Evolutionary conservation across 64 coral and sea anemone genomes (phyloP).

Genomic region (Orbicella faveolata): DNA sequence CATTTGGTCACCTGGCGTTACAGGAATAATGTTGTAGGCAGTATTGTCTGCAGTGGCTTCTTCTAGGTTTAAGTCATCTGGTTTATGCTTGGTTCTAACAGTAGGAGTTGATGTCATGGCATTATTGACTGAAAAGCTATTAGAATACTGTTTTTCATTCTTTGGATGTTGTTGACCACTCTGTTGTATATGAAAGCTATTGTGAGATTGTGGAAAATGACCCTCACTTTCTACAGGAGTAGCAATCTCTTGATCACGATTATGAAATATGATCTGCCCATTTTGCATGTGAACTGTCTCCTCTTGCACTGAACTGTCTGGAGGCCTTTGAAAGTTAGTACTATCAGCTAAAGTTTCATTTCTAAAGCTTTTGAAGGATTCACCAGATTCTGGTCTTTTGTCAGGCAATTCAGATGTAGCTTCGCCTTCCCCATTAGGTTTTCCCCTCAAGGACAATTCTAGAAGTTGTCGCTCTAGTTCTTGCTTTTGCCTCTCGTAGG

Average conservation of each 20-base stretch:
- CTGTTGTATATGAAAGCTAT: not conserved
- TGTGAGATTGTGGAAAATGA: not conserved
- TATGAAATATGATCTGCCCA: not conserved
- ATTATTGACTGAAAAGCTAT: conserved; percentile 17
- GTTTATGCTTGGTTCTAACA: conserved; percentile 43
- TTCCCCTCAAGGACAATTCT: conserved; percentile 49
- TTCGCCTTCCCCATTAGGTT: not conserved
- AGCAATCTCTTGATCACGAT: not conserved
- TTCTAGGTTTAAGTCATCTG: conserved; percentile 24
- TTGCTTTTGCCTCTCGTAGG: conserved; percentile 60
- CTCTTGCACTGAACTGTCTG: not conserved
- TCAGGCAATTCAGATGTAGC: not conserved
- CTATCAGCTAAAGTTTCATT: not conserved
- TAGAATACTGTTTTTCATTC: not conserved
- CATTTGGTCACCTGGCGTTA: conserved; percentile 43
- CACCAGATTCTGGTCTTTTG: conserved; percentile 14
- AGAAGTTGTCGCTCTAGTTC: conserved; percentile 68
- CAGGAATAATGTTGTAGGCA: not conserved
- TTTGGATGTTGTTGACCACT: not conserved
- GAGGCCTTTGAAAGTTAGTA: not conserved
- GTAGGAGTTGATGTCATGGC: conserved; percentile 69
- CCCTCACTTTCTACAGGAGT: not conserved
- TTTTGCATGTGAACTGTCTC: not conserved
- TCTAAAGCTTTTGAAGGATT: conserved; percentile 26
- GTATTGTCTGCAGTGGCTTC: not conserved